Conservation (phyloP, 1,140 invertebrate genomes). For the Spodoptera litura region DNA sequence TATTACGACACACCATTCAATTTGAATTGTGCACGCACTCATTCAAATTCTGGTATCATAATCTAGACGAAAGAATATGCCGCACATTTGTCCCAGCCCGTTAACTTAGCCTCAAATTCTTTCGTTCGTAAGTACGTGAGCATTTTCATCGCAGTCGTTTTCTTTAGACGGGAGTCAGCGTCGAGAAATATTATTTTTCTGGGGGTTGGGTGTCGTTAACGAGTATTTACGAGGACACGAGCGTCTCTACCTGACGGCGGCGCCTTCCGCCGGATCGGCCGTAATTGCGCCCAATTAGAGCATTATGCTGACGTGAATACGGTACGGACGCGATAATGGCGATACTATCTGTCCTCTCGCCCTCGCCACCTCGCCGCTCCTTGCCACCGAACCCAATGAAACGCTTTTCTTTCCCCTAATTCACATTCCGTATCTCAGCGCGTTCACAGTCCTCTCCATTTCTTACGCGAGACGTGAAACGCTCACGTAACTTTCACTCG, state of each 20-base stretch:
- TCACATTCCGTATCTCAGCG: conserved; percentile 75
- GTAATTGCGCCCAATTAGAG: conserved; percentile 85
- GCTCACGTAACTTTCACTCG: conserved; percentile 82
- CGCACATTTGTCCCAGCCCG: conserved; percentile 66
- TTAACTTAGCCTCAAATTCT: conserved; percentile 76
- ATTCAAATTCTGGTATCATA: conserved; percentile 59
- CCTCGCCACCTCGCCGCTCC: conserved; percentile 51
- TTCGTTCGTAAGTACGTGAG: conserved; percentile 72
- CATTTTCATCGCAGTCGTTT: conserved; percentile 74
- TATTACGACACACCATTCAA: not conserved
- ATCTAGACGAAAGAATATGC: conserved; percentile 62
- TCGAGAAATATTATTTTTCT: conserved; percentile 83
- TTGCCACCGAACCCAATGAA: conserved; percentile 70
- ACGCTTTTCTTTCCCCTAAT: conserved; percentile 76
- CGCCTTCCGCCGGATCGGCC: conserved; percentile 74
- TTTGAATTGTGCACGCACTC: conserved; percentile 32
- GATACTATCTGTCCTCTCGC: conserved; percentile 75
- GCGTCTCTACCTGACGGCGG: conserved; percentile 79
- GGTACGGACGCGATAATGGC: conserved; percentile 79
- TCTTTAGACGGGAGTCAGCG: conserved; percentile 71
- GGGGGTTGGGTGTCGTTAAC: conserved; percentile 78
- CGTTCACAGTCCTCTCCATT: conserved; percentile 70
- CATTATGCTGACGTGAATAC: conserved; percentile 85
- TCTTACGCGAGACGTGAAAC: conserved; percentile 76
- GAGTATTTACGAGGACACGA: conserved; percentile 82